These are phyloP conservation scores for Octonoba sinensis DNA, from an alignment of 2,888 invertebrate species.

Conservation along the genomic window DNA sequence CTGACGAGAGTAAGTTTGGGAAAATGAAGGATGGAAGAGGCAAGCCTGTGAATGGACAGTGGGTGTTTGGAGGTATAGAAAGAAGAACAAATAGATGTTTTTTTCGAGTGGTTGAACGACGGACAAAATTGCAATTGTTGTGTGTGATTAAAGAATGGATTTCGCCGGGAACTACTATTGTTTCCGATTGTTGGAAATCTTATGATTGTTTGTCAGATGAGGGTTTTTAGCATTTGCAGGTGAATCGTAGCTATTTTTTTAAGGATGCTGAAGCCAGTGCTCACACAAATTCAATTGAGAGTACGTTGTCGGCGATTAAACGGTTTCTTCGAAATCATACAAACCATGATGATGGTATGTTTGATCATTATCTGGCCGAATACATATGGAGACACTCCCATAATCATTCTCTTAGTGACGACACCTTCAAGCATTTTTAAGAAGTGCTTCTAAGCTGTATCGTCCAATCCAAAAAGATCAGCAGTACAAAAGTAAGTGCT, in stretches of 20 bases:
- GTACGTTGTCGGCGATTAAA: constrained; percentile 6
- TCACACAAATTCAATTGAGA: constrained; percentile 8
- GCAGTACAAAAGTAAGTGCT: no score
- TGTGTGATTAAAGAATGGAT: no score
- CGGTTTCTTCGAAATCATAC: background rate
- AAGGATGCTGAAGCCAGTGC: background rate
- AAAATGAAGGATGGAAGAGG: background rate
- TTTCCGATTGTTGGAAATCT: no score
- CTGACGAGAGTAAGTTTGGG: constrained; percentile 15
- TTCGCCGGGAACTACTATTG: no score
- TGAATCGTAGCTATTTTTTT: background rate
- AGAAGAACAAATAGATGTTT: background rate
- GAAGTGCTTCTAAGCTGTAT: no score
- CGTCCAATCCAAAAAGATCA: no score
- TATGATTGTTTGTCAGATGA: no score
- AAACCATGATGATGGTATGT: background rate
- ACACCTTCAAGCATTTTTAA: background rate
- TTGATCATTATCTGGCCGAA: background rate
- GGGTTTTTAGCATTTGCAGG: background rate
- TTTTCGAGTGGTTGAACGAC: no score
- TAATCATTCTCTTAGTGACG: background rate
- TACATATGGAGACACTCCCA: background rate
- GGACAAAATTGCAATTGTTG: no score
- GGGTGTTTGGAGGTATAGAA: background rate
- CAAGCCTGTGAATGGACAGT: no score